Evolutionary conservation across 2,113 vertebrate genomes (phyloP).

Genomic region (Vimba vimba): DNA sequence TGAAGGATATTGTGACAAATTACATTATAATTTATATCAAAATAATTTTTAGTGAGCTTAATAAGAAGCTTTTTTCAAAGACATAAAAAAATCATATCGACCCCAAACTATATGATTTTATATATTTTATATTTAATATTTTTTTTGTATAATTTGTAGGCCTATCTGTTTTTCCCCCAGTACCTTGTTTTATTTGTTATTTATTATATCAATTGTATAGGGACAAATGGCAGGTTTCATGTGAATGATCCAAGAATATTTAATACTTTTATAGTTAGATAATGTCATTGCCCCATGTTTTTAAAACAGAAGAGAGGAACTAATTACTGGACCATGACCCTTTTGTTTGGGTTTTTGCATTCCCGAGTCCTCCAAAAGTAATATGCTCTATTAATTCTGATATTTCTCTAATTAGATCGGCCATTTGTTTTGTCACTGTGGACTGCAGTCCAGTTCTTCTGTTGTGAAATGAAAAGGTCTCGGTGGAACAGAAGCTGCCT

Average conservation of each 20-base stretch:
- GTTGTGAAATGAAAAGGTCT: conserved; percentile 45
- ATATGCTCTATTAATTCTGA: conserved; percentile 73
- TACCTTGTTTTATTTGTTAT: not conserved
- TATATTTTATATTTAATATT: too few species aligned
- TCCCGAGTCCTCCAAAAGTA: conserved; percentile 57
- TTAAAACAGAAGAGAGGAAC: not conserved
- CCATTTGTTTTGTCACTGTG: conserved; percentile 53
- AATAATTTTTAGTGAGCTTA: too few species aligned
- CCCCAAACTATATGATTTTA: too few species aligned
- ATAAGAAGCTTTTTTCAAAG: too few species aligned
- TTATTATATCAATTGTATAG: not conserved
- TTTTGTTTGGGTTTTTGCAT: conserved; percentile 59
- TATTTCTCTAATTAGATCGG: conserved; percentile 68
- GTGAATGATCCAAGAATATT: not conserved
- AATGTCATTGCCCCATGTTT: not conserved
- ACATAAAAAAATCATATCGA: too few species aligned
- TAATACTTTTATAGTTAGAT: conserved; percentile 8
- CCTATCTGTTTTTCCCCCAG: not conserved
- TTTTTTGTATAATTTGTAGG: too few species aligned
- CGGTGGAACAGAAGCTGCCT: conserved; percentile 46
- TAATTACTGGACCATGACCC: conserved; percentile 8
- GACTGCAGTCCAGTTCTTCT: conserved; percentile 29
- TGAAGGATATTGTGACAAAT: too few species aligned
- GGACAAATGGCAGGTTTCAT: not conserved
- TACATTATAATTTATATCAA: too few species aligned